Base-by-base conservation (phyloP, 2,113 vertebrate genomes). In the Nycticebus coucang region DNA sequence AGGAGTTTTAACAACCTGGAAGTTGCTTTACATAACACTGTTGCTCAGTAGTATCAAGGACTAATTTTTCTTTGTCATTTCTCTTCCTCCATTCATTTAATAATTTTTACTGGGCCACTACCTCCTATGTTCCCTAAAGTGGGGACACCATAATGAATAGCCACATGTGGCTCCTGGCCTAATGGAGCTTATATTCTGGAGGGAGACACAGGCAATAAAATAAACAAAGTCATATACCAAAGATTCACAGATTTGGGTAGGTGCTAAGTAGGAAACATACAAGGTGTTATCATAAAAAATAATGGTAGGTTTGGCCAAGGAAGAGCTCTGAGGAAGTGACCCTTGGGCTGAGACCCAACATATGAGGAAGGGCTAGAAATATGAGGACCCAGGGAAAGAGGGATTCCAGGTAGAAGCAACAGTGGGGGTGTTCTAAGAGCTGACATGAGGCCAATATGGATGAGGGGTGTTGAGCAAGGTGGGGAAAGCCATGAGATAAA, bases 1-100 rank as follows among this genome's bases (percentile, higher is more conserved):
- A n/a, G 71, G n/a, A 53, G 13, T 88, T 85, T 77, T 28, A 17
- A 33, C 28, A 89, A 41, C 12, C 5, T 81, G 81, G 30, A n/a
- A 66, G 75, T 72, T 82, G 84, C 19, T 83, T 92, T 80, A 21
- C 13, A n/a, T 84, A 45, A 18, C 28, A 18, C 19, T 71, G 4
- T 50, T 79, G 18, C 35, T 89, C 53, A 30, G 57, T 88, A 85
- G 4, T 69, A 35, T 62, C n/a, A 55, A 55, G 37, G 41, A 87
- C 12, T 26, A 78, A 19, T 79, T 79, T 91, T 84, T 97, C 78
- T 95, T 96, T 78, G 18, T 35, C 59, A 81, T 89, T 94, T 57
- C 21, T 86, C 55, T 87, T 45, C 28, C 60, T 89, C 89, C n/a
- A 69, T 69, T 62, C 28, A 53, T 66, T 92, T 68, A 86, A 66